These are phyloP conservation scores for Saxidomus purpurata DNA, from an alignment of 1,140 invertebrate species.

Conservation along the genomic window DNA sequence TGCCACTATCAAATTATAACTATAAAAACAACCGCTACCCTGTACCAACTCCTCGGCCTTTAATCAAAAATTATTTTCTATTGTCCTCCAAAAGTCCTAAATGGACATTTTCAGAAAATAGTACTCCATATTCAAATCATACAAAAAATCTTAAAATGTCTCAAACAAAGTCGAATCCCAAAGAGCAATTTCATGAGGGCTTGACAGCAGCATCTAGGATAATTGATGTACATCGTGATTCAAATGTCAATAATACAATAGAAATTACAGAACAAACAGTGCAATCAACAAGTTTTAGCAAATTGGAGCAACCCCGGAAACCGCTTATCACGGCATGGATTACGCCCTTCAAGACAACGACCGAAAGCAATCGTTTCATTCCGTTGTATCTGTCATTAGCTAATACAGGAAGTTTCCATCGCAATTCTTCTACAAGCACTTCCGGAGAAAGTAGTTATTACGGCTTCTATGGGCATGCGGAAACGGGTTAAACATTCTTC, in stretches of 20 bases:
- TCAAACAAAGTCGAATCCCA: background rate
- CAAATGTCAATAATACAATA: background rate
- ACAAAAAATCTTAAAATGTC: background rate
- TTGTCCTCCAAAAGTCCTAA: background rate
- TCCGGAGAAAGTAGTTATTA: background rate
- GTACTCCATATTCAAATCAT: background rate
- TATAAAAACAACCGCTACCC: background rate
- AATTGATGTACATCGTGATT: background rate
- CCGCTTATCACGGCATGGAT: background rate
- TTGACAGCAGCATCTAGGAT: background rate
- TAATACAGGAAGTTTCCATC: background rate
- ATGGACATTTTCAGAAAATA: background rate
- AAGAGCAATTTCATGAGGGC: background rate
- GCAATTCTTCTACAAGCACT: background rate
- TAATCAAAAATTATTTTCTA: background rate
- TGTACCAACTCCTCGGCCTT: background rate
- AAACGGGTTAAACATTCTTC: background rate
- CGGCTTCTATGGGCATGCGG: background rate
- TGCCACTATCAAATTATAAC: no score
- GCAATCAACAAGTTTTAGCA: background rate
- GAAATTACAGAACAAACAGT: background rate
- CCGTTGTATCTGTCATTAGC: background rate
- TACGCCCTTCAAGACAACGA: background rate
- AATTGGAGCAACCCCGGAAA: background rate
- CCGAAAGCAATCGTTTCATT: background rate